These are phyloP conservation scores for Meleagris gallopavo DNA, from an alignment of 2,113 vertebrate genomes.

Conservation along the genomic window DNA sequence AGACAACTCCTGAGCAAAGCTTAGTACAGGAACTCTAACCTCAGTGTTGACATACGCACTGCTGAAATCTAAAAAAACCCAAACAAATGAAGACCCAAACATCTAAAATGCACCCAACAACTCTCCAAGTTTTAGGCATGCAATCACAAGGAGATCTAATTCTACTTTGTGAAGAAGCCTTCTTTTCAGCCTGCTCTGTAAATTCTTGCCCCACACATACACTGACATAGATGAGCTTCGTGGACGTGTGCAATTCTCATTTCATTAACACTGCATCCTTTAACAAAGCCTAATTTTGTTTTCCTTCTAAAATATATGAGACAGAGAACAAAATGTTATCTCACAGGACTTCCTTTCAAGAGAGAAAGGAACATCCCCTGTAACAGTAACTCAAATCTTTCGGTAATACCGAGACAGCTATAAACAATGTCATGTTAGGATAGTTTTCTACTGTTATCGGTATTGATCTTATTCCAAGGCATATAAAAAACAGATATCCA, in stretches of 20 bases:
- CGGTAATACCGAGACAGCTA: background rate
- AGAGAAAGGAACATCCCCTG: background rate
- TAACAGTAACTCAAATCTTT: background rate
- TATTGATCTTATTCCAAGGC: fast-evolving
- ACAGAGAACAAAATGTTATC: background rate
- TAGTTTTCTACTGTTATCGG: background rate
- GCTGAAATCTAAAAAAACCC: background rate
- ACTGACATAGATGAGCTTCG: background rate
- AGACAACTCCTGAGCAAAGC: background rate
- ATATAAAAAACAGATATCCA: background rate
- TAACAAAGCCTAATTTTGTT: background rate
- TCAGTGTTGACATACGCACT: background rate
- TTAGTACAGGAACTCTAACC: background rate
- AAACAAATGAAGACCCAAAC: background rate
- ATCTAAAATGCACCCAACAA: no score
- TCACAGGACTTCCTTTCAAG: background rate
- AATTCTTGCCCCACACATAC: background rate
- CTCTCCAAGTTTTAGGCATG: background rate
- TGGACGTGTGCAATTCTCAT: background rate
- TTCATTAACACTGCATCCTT: background rate
- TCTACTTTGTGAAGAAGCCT: background rate
- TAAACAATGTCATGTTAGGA: background rate
- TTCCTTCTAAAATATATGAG: background rate
- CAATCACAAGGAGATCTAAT: background rate
- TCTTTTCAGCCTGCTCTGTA: background rate